These are phyloP conservation scores for Xyrauchen texanus DNA, from an alignment of 2,113 vertebrate genomes.

Conservation along the genomic window DNA sequence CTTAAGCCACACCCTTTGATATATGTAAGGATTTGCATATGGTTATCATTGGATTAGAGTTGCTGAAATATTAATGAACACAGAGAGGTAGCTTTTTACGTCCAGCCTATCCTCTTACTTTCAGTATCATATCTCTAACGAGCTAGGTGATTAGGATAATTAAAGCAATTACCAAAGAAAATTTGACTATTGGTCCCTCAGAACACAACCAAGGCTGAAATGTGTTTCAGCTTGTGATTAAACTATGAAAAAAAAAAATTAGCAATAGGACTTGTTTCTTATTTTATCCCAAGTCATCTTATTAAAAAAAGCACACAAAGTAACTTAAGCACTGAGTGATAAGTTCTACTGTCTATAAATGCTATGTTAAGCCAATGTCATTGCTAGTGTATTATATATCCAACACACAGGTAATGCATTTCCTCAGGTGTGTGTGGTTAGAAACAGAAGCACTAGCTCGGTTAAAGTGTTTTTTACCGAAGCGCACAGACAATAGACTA, in stretches of 20 bases:
- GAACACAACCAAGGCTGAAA: not conserved
- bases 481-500: constrained; percentile 60
- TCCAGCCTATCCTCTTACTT: not conserved
- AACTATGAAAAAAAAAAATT: too few relatives aligned
- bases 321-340: too few relatives aligned
- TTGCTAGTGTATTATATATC: not conserved
- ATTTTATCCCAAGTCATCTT: too few relatives aligned
- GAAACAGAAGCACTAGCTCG: constrained; percentile 54
- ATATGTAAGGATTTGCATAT: constrained; percentile 18
- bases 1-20: constrained; percentile 4
- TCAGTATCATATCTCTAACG: constrained; percentile 1
- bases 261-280: too few relatives aligned
- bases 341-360: too few relatives aligned
- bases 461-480: constrained; percentile 70
- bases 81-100: not conserved
- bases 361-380: too few relatives aligned
- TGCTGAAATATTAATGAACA: constrained; percentile 32
- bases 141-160: constrained; percentile 8
- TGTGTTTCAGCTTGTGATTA: not conserved
- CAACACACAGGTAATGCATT: not conserved
- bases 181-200: not conserved
- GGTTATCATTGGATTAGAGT: constrained; percentile 6
- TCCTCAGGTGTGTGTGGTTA: constrained; percentile 25
- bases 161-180: constrained; percentile 7
- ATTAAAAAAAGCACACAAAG: too few relatives aligned